phyloP scores from a whole-genome alignment of 2,888 invertebrate species.

The Sicus ferrugineus region DNA sequence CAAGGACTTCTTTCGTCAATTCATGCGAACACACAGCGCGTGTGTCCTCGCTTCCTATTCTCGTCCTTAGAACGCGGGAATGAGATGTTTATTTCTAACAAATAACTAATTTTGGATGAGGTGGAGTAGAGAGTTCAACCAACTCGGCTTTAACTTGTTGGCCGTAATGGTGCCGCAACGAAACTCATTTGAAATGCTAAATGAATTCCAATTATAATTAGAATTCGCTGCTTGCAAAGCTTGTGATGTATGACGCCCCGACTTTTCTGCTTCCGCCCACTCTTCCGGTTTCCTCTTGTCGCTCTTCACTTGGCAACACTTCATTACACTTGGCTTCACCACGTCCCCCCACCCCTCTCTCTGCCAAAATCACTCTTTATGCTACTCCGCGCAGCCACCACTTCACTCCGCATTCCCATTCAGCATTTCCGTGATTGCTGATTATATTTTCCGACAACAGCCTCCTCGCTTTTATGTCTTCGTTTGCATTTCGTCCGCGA shows the following conservation, averaged over 20 bases:
- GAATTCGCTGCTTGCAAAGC: background rate
- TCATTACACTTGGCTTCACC: background rate
- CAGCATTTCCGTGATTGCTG: constrained; percentile 27
- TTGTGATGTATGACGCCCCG: background rate
- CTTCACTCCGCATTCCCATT: background rate
- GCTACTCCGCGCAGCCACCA: no score
- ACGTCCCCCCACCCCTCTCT: background rate
- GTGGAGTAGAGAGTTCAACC: background rate
- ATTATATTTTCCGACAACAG: constrained; percentile 30
- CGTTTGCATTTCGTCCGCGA: constrained; percentile 30
- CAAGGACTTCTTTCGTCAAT: background rate
- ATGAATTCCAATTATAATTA: constrained; percentile 15
- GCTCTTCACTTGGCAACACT: background rate
- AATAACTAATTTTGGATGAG: no score
- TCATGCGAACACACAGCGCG: no score
- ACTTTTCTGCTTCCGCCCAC: background rate
- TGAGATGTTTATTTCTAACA: no score
- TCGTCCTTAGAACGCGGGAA: no score
- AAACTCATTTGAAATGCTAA: background rate
- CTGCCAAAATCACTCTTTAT: no score
- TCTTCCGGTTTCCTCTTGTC: background rate
- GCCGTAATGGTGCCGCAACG: background rate
- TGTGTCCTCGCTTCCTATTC: no score
- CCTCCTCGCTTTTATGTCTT: constrained; percentile 23
- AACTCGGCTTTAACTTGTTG: background rate